Base-by-base conservation (phyloP, 2,888 invertebrate species). In the Plutella xylostella region DNA sequence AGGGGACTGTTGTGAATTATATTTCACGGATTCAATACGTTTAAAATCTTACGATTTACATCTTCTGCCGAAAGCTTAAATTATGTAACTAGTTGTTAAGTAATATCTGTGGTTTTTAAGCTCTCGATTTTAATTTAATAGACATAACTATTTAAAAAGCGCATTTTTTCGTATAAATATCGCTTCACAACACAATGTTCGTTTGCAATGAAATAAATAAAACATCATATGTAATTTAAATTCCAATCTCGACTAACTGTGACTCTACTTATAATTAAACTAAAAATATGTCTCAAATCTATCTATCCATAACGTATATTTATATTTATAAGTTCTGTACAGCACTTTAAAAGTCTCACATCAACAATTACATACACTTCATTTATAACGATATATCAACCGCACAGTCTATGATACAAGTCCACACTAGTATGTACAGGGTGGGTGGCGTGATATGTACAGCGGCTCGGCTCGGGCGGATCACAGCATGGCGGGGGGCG, bases 281-380 rank as follows among this genome's bases (percentile, higher is more conserved):
- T 40, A 34, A 41, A 22, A 45, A 40, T 43, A 43, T 18, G 43
- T 63, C 75, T 75, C 65, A 68, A 64, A 70, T 65, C 63, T 68
- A 69, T 51, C 63, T 72, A 74, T 69, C 65, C 70, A 65, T 66
- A 70, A 68, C 30, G 42, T 72, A 77, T 69, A 72, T 68, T 43
- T 42, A 39, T 66, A 66, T 71, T 68, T 61, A 63, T 68, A 75
- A 75, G 63, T 68, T 72, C 77, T 83, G 83, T 83, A 82, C 74
- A 74, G 67, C 78, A 80, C 78, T 77, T 72, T 68, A 53, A 63
- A 72, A 47, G 73, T 82, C 72, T 74, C 75, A 75, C 72, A 73
- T 67, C 61, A 65, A 65, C 63, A 63, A 71, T 66, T 33, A 46
- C 34, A 59, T 65, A 66, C 69, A 70, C 68, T 54, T 54, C 58